Evolutionary conservation across 2,113 vertebrate species (phyloP).

Genomic region (Sturnira hondurensis): DNA sequence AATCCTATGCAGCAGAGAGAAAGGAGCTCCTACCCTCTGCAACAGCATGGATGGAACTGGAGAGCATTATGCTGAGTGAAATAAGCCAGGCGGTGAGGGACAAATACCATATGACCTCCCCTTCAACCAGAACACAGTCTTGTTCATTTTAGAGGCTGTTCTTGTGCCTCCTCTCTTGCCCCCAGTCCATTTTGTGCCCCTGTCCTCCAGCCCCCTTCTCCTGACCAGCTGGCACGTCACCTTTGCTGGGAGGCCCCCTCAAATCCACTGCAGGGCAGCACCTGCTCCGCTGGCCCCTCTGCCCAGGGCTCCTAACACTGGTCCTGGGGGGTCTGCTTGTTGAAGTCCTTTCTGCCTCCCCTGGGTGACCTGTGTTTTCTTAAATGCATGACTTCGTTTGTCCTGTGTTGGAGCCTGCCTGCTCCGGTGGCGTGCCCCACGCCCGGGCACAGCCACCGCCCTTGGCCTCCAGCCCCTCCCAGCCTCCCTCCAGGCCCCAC

Average conservation of each 20-base stretch:
- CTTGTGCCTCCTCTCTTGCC: background rate
- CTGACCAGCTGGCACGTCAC: background rate
- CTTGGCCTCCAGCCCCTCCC: too few relatives aligned
- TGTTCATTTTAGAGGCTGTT: background rate
- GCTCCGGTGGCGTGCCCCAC: background rate
- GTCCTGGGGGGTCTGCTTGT: background rate
- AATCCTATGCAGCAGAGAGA: too few relatives aligned
- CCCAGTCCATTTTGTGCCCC: background rate
- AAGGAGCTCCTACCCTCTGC: too few relatives aligned
- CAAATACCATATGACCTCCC: too few relatives aligned
- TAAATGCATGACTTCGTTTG: background rate
- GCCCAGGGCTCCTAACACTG: background rate
- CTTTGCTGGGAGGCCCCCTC: background rate
- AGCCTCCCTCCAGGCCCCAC: background rate
- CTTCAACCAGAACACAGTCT: too few relatives aligned
- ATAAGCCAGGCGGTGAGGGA: too few relatives aligned
- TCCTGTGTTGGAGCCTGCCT: background rate
- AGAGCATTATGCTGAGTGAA: too few relatives aligned
- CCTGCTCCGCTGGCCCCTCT: background rate
- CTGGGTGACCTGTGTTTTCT: conserved; percentile 4
- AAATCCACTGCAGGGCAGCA: too few relatives aligned
- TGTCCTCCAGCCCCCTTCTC: too few relatives aligned
- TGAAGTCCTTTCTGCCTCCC: background rate
- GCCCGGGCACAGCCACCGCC: background rate
- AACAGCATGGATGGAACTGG: too few relatives aligned